Base-by-base conservation (phyloP, 2,888 invertebrate species). In the Rhagophthalmus giganteus region DNA sequence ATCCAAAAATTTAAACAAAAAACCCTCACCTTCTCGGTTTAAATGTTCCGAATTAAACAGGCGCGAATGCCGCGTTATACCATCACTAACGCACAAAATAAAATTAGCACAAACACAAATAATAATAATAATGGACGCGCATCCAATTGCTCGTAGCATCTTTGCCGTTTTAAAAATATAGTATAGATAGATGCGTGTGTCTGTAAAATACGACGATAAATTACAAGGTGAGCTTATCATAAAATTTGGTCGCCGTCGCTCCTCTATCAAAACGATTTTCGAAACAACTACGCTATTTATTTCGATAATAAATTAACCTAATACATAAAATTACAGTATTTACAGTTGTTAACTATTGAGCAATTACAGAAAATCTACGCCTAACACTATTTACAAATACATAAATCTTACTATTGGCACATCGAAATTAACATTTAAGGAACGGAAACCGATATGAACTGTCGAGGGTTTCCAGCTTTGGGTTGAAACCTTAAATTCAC, bases 401-500 rank as follows among this genome's bases (percentile, higher is more conserved):
- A 20, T 3, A 20, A 20, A 11, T 38, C 15, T 27, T 27, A 38
- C 38, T 27, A 26, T 38, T 38, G 8, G 15, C 38, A 37, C 26
- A 13, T 9, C 27, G 8, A 27, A 11, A 20, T 3, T 9, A 16
- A 25, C 10, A 27, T 55, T 79, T 80, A 89, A 47, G 89, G 89
- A 51, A 89, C 83, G 50, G 77, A 84, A 2, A 90, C 84, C 16
- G 86, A 83, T 59, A 87, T 73, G 70, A 91, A 92, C 74, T 87
- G 82, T 58, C 86, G 83, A 12, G 88, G 86, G 72, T 91, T 88
- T 1, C 91, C 91, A 28, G 86, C 80, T 76, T 87, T 89, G 0
- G 90, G 90, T 60, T 87, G 84, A 62, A 91, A 87, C 64, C 88
- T 81, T 60, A 92, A 81, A 63, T 89, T 87, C 0, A 91, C 87